Evolutionary conservation across 2,797 vertebrate species (phyloP).

Genomic region (Semotilus atromaculatus): DNA sequence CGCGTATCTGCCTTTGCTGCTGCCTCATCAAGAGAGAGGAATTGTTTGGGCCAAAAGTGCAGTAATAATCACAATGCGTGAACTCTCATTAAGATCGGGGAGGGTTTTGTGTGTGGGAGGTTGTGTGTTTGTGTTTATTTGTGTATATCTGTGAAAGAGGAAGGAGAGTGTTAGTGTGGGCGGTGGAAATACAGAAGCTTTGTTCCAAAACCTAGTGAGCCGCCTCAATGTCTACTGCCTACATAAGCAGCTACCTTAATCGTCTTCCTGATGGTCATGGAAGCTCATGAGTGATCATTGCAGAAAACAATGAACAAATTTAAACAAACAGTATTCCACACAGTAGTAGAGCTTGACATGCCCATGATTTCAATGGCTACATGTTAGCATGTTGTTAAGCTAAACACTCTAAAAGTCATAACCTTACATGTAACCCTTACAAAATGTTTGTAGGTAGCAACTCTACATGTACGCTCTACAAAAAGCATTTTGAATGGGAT

Average conservation of each 20-base stretch:
- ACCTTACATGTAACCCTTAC: background rate
- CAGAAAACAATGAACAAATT: background rate
- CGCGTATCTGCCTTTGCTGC: constrained; percentile 62
- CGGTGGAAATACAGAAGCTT: constrained; percentile 12
- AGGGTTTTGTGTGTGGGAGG: constrained; percentile 35
- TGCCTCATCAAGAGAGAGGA: constrained; percentile 70
- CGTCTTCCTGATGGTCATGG: background rate
- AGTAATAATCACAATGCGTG: constrained; percentile 60
- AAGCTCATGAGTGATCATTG: background rate
- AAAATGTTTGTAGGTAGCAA: background rate
- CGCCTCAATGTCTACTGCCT: background rate
- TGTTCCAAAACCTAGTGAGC: constrained; percentile 34
- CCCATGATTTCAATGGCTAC: background rate
- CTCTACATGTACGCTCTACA: background rate
- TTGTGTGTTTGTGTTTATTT: constrained; percentile 40
- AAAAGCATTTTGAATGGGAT: background rate
- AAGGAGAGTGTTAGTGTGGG: constrained; percentile 34
- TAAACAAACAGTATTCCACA: background rate
- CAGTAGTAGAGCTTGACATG: background rate
- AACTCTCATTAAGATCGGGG: constrained; percentile 58
- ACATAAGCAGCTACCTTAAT: background rate
- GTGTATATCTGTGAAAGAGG: constrained; percentile 10
- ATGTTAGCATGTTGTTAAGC: background rate
- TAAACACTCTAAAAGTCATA: background rate
- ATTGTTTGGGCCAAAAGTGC: constrained; percentile 56